Evolutionary conservation across 2,888 invertebrate genomes (phyloP).

Genomic region (Sinopyrophorus schimmeli): DNA sequence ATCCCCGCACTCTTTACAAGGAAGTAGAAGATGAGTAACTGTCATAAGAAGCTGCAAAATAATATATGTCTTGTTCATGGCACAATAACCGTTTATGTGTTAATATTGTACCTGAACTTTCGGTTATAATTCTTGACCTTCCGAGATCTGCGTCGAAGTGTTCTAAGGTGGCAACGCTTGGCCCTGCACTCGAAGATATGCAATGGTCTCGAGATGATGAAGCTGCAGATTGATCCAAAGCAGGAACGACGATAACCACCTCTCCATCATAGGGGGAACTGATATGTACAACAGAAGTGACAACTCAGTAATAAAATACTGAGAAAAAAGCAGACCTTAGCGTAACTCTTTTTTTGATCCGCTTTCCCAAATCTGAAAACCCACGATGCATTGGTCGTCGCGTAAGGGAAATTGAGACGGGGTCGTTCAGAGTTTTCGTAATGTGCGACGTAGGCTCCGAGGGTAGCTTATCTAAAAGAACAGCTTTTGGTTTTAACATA

Average conservation of each 20-base stretch:
- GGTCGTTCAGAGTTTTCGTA: constrained; percentile 58
- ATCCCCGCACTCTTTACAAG: constrained; percentile 58
- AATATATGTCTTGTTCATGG: constrained; percentile 40
- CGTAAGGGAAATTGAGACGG: constrained; percentile 56
- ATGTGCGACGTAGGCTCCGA: constrained; percentile 80
- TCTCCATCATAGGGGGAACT: constrained; percentile 53
- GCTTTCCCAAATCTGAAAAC: constrained; percentile 76
- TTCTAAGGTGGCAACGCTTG: constrained; percentile 39
- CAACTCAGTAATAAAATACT: constrained; percentile 8
- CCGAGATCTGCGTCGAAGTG: constrained; percentile 54
- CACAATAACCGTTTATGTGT: neutral
- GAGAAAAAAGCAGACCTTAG: constrained; percentile 66
- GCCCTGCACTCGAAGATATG: constrained; percentile 53
- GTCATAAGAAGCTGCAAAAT: constrained; percentile 71
- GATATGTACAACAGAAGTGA: constrained; percentile 12
- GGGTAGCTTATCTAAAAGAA: constrained; percentile 74
- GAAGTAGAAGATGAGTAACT: constrained; percentile 73
- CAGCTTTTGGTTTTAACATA: constrained; percentile 62
- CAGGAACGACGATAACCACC: constrained; percentile 60
- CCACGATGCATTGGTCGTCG: constrained; percentile 69
- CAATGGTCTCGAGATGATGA: constrained; percentile 55
- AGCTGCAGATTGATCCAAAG: constrained; percentile 49
- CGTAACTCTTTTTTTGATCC: constrained; percentile 83
- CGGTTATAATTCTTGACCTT: constrained; percentile 62
- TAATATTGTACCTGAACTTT: constrained; percentile 65